A percentile compares a stretch with the other conserved stretches of the same genome.
These are phyloP conservation scores for Herminia tarsipennalis DNA, from an alignment of 2,888 invertebrate species.

Conservation along the genomic window DNA sequence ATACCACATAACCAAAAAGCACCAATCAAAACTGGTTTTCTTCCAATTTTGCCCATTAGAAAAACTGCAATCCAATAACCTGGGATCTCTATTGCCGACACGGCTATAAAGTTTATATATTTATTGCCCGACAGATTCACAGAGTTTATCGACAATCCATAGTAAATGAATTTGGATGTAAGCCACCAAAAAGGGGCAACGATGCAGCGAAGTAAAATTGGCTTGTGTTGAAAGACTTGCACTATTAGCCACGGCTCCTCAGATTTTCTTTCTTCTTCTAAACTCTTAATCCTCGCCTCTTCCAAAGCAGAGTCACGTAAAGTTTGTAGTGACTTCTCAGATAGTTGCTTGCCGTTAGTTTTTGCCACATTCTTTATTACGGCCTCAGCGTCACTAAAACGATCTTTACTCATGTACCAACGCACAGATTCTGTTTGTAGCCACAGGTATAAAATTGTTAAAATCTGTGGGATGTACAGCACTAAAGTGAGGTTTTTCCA, in stretches of 20 bases:
- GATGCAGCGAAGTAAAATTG: conserved; percentile 54
- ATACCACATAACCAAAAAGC: conserved; percentile 13
- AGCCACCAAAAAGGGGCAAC: conserved; percentile 85
- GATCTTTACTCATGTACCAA: conserved; percentile 90
- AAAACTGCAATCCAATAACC: conserved; percentile 87
- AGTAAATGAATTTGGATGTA: conserved; percentile 87
- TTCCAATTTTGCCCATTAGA: conserved; percentile 86
- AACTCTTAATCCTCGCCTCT: conserved; percentile 45
- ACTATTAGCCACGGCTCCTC: conserved; percentile 66
- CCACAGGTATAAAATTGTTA: conserved; percentile 88
- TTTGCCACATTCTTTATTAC: conserved; percentile 87
- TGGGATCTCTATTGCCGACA: conserved; percentile 88
- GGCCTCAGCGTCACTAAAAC: conserved; percentile 86
- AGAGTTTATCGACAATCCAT: conserved; percentile 88
- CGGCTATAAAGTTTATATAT: conserved; percentile 89
- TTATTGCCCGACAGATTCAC: conserved; percentile 89
- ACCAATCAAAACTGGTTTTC: conserved; percentile 66
- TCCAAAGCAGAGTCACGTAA: conserved; percentile 56
- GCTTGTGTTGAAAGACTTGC: conserved; percentile 59
- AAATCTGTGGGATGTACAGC: conserved; percentile 88
- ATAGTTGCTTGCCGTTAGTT: conserved; percentile 78
- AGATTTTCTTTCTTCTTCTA: conserved; percentile 60
- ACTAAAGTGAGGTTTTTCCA: conserved; percentile 89
- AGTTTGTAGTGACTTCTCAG: conserved; percentile 56
- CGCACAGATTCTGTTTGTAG: conserved; percentile 89